Evolutionary conservation across 2,797 vertebrate genomes (phyloP).

Genomic region (Cryptoblepharus egeriae): DNA sequence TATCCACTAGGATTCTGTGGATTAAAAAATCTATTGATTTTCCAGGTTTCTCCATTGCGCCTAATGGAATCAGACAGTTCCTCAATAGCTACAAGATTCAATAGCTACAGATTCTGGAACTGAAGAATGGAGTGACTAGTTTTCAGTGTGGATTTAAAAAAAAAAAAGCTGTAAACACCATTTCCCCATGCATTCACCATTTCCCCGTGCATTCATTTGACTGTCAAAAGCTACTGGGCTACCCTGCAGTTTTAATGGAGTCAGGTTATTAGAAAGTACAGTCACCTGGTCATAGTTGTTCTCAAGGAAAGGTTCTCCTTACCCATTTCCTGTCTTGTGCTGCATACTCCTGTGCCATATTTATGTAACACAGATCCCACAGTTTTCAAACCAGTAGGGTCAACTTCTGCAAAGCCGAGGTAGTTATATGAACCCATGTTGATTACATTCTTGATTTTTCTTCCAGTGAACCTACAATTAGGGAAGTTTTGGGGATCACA

Average conservation of each 20-base stretch:
- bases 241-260: background rate
- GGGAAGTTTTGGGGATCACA: background rate
- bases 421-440: slow-evolving; percentile 99
- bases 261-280: slow-evolving; percentile 13
- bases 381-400: slow-evolving; percentile 85
- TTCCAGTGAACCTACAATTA: slow-evolving; percentile 89
- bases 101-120: too few relatives aligned
- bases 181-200: too few relatives aligned
- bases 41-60: too few relatives aligned
- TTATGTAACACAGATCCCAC: slow-evolving; percentile 79
- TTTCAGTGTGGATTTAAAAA: too few relatives aligned
- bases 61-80: too few relatives aligned
- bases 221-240: background rate
- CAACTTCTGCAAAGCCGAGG: slow-evolving; percentile 90
- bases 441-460: slow-evolving; percentile 86
- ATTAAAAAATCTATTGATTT: too few relatives aligned
- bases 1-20: too few relatives aligned
- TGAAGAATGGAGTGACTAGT: too few relatives aligned
- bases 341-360: slow-evolving; percentile 88
- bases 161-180: too few relatives aligned
- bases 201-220: background rate
- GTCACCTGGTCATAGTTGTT: background rate
- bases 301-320: slow-evolving; percentile 55
- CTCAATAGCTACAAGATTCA: too few relatives aligned
- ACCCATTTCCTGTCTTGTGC: slow-evolving; percentile 94